phyloP scores from a whole-genome alignment of 1,140 invertebrate genomes.

The Pachypeltis micranthus region DNA sequence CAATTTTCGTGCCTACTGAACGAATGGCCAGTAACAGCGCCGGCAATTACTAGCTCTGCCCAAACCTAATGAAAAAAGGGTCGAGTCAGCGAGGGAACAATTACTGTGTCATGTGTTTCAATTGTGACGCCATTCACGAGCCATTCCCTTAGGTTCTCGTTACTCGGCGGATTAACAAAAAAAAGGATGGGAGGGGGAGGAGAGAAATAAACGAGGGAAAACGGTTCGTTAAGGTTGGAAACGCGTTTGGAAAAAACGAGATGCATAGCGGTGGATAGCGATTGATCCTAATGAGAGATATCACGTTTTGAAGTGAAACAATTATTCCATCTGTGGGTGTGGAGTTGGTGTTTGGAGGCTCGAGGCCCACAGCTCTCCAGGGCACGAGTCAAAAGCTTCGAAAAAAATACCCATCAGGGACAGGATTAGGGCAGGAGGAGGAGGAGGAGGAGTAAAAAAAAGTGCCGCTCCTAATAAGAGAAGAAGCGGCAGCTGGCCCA shows the following conservation, averaged over 20 bases:
- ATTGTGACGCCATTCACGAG: background rate
- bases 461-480: background rate
- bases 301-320: slow-evolving; percentile 8
- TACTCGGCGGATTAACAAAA: background rate
- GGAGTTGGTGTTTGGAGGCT: background rate
- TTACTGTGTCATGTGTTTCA: slow-evolving; percentile 4
- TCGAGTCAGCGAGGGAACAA: background rate
- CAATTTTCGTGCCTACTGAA: no score
- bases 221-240: background rate
- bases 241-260: background rate
- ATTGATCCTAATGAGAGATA: slow-evolving; percentile 1
- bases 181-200: background rate
- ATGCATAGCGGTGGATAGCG: background rate
- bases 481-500: background rate
- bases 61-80: no score
- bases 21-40: no score
- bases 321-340: slow-evolving; percentile 7
- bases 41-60: no score
- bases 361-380: background rate
- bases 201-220: background rate
- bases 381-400: background rate
- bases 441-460: no score
- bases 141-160: background rate
- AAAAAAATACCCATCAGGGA: background rate
- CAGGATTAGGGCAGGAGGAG: no score